Evolutionary conservation across 2,113 vertebrate species (phyloP).

Genomic region (Columba livia): DNA sequence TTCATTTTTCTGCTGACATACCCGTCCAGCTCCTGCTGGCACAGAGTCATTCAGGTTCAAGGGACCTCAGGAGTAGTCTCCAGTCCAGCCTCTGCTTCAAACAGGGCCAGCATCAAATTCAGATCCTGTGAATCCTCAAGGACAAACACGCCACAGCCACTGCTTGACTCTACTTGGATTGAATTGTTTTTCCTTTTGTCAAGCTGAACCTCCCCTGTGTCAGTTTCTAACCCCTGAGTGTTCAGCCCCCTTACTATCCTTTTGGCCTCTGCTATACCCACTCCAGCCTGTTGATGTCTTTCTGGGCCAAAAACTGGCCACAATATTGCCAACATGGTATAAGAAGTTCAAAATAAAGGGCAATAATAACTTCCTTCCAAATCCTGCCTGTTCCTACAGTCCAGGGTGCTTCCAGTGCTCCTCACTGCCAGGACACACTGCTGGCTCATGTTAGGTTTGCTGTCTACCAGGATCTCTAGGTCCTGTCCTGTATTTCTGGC

Average conservation of each 20-base stretch:
- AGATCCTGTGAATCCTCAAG: background rate
- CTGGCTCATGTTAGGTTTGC: background rate
- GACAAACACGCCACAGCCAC: background rate
- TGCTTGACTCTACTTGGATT: background rate
- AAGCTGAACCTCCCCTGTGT: background rate
- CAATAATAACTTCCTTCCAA: background rate
- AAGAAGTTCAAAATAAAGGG: background rate
- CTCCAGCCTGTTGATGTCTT: background rate
- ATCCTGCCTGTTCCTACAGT: background rate
- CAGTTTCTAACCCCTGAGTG: background rate
- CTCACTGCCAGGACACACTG: background rate
- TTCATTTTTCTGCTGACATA: background rate
- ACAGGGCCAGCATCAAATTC: background rate
- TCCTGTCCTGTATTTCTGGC: background rate
- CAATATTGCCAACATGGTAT: background rate
- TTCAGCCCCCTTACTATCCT: background rate
- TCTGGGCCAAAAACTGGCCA: background rate
- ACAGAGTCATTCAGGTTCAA: background rate
- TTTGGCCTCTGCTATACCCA: background rate
- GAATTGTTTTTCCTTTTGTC: background rate
- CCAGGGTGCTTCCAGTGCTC: background rate
- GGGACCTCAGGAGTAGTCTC: background rate
- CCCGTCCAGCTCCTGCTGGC: background rate
- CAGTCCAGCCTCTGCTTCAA: background rate
- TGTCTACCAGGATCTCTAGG: background rate